These are phyloP conservation scores for Mus minutoides DNA, from an alignment of 2,797 vertebrate species.

Conservation along the genomic window DNA sequence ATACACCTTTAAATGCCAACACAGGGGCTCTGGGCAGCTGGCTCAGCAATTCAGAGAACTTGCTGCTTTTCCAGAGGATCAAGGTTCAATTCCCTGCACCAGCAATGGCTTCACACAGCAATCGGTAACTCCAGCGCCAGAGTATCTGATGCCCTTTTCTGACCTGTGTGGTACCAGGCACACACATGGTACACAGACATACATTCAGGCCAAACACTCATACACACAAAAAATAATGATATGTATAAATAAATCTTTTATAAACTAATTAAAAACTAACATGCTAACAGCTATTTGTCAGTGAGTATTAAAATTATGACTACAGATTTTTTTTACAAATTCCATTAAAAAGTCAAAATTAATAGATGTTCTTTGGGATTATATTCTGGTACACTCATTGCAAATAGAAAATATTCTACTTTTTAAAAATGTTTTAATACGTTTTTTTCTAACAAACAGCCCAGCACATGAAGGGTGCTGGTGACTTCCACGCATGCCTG, in stretches of 20 bases:
- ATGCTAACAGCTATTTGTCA: neutral
- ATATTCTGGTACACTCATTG: neutral
- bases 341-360: conserved; percentile 16
- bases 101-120: neutral
- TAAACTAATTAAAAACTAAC: neutral
- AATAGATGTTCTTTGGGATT: neutral
- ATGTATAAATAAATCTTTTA: neutral
- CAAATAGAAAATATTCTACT: neutral
- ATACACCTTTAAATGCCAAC: neutral
- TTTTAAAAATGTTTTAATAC: neutral
- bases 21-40: too few species aligned
- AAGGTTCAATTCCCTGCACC: neutral
- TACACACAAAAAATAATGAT: neutral
- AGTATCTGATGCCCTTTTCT: neutral
- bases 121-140: neutral
- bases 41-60: neutral
- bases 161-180: neutral
- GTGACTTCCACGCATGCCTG: neutral
- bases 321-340: neutral
- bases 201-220: neutral
- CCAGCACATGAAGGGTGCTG: neutral
- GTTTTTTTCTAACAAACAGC: neutral
- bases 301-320: neutral
- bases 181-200: neutral
- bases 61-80: neutral